These are phyloP conservation scores for Remorina albescens DNA, from an alignment of 2,797 vertebrate genomes.

Conservation along the genomic window DNA sequence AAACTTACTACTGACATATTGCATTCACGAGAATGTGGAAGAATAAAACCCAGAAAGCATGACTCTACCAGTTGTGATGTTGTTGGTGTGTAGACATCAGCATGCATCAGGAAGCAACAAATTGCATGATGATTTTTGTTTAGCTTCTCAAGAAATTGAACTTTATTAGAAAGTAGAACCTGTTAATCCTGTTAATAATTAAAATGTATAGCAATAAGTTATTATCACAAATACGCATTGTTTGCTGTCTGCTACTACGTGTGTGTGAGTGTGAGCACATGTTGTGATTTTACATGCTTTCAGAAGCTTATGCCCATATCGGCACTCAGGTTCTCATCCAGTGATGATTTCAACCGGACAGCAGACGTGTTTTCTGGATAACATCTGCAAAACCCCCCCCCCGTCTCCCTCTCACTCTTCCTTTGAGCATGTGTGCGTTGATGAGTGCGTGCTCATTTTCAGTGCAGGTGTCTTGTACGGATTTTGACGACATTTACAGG, in stretches of 20 bases:
- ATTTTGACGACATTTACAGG: background rate
- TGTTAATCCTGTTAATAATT: constrained; percentile 16
- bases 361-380: background rate
- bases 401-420: background rate
- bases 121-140: background rate
- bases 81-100: no score
- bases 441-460: background rate
- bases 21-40: no score
- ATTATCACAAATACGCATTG: constrained; percentile 28
- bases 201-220: background rate
- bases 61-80: no score
- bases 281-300: constrained; percentile 4
- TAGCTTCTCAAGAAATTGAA: background rate
- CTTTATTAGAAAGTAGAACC: background rate
- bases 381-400: background rate
- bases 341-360: constrained; percentile 14
- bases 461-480: background rate
- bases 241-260: background rate
- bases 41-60: no score
- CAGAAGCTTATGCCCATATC: constrained; percentile 2
- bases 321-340: background rate
- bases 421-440: background rate
- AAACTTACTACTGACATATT: no score
- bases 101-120: no score
- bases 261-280: background rate